phyloP scores from a whole-genome alignment of 2,888 invertebrate species.

The Muschampia plurimacula region DNA sequence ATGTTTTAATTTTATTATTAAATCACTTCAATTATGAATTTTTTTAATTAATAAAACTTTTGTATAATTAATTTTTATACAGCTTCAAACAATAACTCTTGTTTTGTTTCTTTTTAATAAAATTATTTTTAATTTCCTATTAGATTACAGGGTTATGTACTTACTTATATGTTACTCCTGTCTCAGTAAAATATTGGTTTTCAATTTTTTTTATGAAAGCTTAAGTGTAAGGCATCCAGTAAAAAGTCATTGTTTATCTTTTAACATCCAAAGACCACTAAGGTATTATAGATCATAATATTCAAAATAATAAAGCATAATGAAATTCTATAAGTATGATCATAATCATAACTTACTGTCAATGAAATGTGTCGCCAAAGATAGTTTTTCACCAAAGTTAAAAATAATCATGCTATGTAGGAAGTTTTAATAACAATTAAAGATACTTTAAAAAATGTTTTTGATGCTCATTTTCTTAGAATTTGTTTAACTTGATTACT shows the following conservation, averaged over 20 bases:
- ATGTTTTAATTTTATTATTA: neutral
- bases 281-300: neutral
- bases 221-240: neutral
- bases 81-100: neutral
- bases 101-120: neutral
- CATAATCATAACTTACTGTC: constrained; percentile 2
- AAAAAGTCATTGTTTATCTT: neutral
- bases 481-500: neutral
- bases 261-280: neutral
- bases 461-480: neutral
- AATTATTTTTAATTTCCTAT: constrained; percentile 3
- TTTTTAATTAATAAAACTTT: neutral
- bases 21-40: neutral
- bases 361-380: constrained; percentile 37
- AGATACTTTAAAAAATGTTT: neutral
- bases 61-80: neutral
- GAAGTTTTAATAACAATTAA: neutral
- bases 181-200: neutral
- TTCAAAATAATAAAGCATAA: neutral
- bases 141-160: constrained; percentile 42
- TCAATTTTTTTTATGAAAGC: neutral
- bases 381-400: constrained; percentile 39
- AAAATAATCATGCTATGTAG: constrained; percentile 29
- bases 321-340: neutral
- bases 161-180: constrained; percentile 24